These are phyloP conservation scores for Cheiracanthium punctorium DNA, from an alignment of 2,888 invertebrate species.

Conservation along the genomic window DNA sequence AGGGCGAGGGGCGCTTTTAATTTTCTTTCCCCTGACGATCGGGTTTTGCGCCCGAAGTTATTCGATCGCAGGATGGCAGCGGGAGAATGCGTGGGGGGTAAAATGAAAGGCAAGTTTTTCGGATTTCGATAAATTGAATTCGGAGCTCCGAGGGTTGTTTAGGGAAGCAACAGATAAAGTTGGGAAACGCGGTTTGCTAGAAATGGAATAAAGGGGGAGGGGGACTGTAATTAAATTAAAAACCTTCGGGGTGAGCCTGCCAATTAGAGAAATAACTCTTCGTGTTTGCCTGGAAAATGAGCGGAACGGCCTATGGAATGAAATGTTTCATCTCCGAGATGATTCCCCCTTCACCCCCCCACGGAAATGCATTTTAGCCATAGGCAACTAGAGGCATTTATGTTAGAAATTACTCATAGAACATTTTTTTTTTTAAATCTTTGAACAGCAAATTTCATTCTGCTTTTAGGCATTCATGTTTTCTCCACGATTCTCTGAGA, in stretches of 20 bases:
- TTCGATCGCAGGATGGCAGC: conserved; percentile 7
- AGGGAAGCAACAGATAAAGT: conserved; percentile 4
- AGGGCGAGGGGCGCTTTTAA: background rate
- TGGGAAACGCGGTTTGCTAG: background rate
- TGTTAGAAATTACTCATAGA: too few relatives aligned
- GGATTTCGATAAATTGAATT: conserved; percentile 29
- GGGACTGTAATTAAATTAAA: conserved; percentile 8
- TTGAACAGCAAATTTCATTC: too few relatives aligned
- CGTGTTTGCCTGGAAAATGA: background rate
- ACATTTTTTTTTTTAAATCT: too few relatives aligned
- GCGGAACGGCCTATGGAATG: background rate
- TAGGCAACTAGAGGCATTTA: too few relatives aligned
- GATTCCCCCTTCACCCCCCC: too few relatives aligned
- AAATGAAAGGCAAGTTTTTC: conserved; percentile 3
- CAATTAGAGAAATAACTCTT: background rate
- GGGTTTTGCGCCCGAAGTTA: conserved; percentile 52
- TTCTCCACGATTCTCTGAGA: too few relatives aligned
- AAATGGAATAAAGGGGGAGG: background rate
- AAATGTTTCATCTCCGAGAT: background rate
- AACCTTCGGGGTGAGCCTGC: conserved; percentile 6
- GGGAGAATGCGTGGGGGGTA: background rate
- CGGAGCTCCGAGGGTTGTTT: conserved; percentile 11
- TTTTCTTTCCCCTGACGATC: conserved; percentile 35
- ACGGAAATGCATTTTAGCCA: too few relatives aligned
- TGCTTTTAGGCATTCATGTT: too few relatives aligned